These are phyloP conservation scores for Endomychus coccineus DNA, from an alignment of 2,888 invertebrate species.

Conservation along the genomic window DNA sequence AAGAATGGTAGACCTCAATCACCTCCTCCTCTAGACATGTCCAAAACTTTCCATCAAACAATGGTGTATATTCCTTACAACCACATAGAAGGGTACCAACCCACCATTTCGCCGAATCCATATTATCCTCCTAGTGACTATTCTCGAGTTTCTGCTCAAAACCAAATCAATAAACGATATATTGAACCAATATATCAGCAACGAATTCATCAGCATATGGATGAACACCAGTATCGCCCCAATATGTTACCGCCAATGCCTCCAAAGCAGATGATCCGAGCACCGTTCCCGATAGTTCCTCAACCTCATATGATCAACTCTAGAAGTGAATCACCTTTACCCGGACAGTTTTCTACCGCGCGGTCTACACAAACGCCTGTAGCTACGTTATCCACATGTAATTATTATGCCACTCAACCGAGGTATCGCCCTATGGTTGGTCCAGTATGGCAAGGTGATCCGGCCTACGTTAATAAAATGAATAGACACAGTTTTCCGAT, in stretches of 20 bases:
- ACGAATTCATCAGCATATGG: slow-evolving; percentile 26
- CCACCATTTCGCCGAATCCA: slow-evolving; percentile 26
- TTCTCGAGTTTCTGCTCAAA: slow-evolving; percentile 37
- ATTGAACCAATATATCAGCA: slow-evolving; percentile 39
- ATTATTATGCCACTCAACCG: slow-evolving; percentile 32
- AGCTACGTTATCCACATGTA: slow-evolving; percentile 30
- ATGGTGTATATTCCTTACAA: slow-evolving; percentile 63
- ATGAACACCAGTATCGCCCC: slow-evolving; percentile 34
- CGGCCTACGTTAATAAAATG: slow-evolving; percentile 33
- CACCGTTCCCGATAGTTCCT: slow-evolving; percentile 26
- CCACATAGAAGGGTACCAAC: slow-evolving; percentile 40
- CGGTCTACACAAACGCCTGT: slow-evolving; percentile 40
- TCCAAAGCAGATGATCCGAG: slow-evolving; percentile 29
- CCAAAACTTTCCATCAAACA: slow-evolving; percentile 59
- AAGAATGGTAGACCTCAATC: slow-evolving; percentile 57
- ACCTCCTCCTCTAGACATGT: slow-evolving; percentile 56
- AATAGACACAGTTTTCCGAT: slow-evolving; percentile 39
- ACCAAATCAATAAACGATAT: slow-evolving; percentile 41
- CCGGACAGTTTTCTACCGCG: slow-evolving; percentile 39
- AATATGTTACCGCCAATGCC: slow-evolving; percentile 25
- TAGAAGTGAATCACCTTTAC: slow-evolving; percentile 42
- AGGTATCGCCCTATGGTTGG: slow-evolving; percentile 35
- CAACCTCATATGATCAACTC: slow-evolving; percentile 34
- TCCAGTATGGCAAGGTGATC: slow-evolving; percentile 33
- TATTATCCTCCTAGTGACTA: slow-evolving; percentile 36